Conservation (phyloP, 2,797 vertebrate genomes). For the Mormyrus proboscirostris region DNA sequence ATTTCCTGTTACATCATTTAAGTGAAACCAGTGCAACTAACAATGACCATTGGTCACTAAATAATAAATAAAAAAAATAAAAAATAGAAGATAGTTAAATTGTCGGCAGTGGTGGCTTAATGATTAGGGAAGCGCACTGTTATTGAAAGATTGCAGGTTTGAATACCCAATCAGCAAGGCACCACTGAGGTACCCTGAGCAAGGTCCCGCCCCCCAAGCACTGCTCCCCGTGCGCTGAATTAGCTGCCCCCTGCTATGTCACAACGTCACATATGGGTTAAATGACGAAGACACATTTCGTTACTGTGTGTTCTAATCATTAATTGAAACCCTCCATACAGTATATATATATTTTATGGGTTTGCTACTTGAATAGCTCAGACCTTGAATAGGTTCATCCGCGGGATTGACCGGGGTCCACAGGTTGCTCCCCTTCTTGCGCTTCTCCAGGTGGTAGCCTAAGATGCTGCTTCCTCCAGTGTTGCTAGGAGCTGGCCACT, state of each 20-base stretch:
- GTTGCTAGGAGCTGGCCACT: slow-evolving; percentile 68
- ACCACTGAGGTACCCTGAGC: neutral
- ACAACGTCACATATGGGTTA: neutral
- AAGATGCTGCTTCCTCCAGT: slow-evolving; percentile 66
- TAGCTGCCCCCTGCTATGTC: neutral
- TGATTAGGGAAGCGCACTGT: neutral
- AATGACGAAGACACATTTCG: neutral
- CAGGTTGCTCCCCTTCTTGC: slow-evolving; percentile 75
- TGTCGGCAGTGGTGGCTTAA: too few species aligned
- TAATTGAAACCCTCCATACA: neutral
- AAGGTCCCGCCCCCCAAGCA: neutral
- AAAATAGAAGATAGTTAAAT: too few species aligned
- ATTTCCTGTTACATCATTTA: neutral
- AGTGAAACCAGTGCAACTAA: neutral
- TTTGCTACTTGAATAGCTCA: neutral
- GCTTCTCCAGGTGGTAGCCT: slow-evolving; percentile 80
- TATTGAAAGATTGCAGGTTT: neutral
- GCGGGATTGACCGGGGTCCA: slow-evolving; percentile 68
- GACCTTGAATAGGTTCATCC: slow-evolving; percentile 60
- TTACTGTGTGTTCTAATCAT: neutral
- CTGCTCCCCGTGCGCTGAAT: neutral
- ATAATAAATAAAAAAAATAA: too few species aligned
- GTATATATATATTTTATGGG: neutral
- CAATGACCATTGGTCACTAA: neutral
- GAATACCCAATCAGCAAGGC: neutral